Evolutionary conservation across 2,888 invertebrate genomes (phyloP).

Genomic region (Pachycephus smyrnensis): DNA sequence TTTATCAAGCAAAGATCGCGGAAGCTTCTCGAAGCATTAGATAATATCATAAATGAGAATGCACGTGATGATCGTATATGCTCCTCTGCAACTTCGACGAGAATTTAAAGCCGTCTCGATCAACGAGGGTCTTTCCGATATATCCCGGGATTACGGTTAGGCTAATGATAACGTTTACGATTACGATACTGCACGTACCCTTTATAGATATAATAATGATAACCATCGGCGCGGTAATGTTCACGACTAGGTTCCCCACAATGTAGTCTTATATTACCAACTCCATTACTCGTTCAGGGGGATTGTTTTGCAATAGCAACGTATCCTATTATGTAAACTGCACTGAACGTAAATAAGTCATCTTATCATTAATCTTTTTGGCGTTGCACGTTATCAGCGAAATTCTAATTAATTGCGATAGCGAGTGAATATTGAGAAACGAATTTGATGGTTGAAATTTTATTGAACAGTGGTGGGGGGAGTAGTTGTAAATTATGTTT

Average conservation of each 20-base stretch:
- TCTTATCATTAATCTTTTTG: background rate
- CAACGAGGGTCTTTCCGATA: background rate
- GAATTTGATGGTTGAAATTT: no score
- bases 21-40: background rate
- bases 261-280: background rate
- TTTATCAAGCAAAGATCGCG: background rate
- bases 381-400: background rate
- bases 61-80: background rate
- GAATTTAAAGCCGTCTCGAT: background rate
- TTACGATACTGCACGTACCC: background rate
- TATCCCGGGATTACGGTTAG: background rate
- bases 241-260: background rate
- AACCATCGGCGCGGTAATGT: background rate
- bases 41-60: no score
- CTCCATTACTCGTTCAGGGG: no score
- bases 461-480: no score
- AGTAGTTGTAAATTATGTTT: no score
- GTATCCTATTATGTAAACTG: background rate
- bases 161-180: background rate
- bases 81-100: background rate
- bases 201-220: background rate
- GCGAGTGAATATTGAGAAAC: no score
- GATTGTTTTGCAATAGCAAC: background rate
- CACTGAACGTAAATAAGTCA: background rate
- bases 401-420: background rate